A percentile compares a stretch with the other conserved stretches of the same genome.
Conservation (phyloP, 2,113 vertebrate genomes). For the Paramisgurnus dabryanus region DNA sequence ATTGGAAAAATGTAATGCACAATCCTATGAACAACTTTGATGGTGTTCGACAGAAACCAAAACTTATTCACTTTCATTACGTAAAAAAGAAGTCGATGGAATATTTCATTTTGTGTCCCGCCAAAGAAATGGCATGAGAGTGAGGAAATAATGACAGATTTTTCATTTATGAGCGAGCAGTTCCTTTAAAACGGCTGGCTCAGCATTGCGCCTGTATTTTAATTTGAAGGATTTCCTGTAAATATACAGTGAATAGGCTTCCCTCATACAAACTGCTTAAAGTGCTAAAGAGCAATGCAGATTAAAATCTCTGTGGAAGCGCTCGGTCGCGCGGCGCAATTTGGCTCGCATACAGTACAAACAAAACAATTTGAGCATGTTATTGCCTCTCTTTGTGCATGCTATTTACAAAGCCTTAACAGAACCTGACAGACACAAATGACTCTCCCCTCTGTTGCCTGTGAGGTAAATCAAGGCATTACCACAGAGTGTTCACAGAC, state of each 20-base stretch:
- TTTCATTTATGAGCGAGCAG: no score
- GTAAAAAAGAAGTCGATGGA: no score
- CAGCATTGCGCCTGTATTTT: not conserved
- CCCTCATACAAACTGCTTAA: conserved; percentile 14
- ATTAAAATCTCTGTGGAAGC: conserved; percentile 40
- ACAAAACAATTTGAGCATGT: conserved; percentile 17
- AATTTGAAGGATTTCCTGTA: conserved; percentile 37
- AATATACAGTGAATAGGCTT: conserved; percentile 27
- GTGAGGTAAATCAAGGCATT: conserved; percentile 32
- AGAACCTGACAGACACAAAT: conserved; percentile 18
- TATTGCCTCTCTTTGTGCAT: conserved; percentile 33
- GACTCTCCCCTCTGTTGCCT: conserved; percentile 2
- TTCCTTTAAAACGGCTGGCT: conserved; percentile 1
- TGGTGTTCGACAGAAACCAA: no score
- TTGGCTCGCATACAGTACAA: not conserved
- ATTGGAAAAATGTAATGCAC: no score
- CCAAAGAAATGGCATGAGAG: no score
- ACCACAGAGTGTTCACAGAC: conserved; percentile 27
- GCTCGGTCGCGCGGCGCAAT: not conserved
- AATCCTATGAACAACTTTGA: no score
- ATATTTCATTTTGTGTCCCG: no score
- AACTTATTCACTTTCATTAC: no score
- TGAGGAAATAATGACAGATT: conserved; percentile 11
- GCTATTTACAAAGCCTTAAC: conserved; percentile 20
- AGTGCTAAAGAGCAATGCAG: conserved; percentile 11